Base-by-base conservation (phyloP, 2,888 invertebrate genomes). In the Epinotia bilunana region DNA sequence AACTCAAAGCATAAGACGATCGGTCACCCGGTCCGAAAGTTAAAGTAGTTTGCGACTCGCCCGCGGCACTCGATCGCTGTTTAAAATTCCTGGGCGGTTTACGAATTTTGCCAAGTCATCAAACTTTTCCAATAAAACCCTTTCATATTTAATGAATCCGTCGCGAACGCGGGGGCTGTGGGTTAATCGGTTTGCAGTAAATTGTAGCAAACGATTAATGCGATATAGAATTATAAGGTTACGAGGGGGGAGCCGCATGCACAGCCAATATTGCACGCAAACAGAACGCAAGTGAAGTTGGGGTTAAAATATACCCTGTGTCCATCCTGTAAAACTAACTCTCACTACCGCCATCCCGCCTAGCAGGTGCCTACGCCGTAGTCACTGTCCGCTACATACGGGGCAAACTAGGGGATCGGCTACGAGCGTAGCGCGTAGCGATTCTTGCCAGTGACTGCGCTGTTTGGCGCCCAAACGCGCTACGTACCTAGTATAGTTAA, bases 51-150 rank as follows among this genome's bases (percentile, higher is more conserved):
- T 72, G 64, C 6, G 63, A 28, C 13, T 58, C 39, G 46, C 23
- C 28, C 18, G 55, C 3, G 62, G 63, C 62, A 39, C 68, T 16
- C 58, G 64, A 74, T 74, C 43, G 70, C 74, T 74, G 74, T 60
- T 74, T 70, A 71, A 74, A 64, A 74, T 74, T 74, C 74, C 63
- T 20, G 46, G 7, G 53, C 64, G 60, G 63, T 53, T 74, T 60
- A 57, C 70, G 58, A 65, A 71, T 70, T 74, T 74, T 64, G 43
- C 69, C 49, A 74, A 74, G 60, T 43, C 74, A 74, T 74, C 70
- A 64, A 74, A 74, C 64, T 74, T 74, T 60, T 23, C 55, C 63
- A 63, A 68, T 74, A 46, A 62, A 57, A 74, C 62, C 73, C 67
- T 68, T 68, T 67, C 67, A 65, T 73, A 73, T 73, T 68, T 67